Percentiles rank a stretch among this genome's conserved stretches.
phyloP scores from a whole-genome alignment of 2,113 vertebrate genomes.

The Cyprinodon brontotheroides region DNA sequence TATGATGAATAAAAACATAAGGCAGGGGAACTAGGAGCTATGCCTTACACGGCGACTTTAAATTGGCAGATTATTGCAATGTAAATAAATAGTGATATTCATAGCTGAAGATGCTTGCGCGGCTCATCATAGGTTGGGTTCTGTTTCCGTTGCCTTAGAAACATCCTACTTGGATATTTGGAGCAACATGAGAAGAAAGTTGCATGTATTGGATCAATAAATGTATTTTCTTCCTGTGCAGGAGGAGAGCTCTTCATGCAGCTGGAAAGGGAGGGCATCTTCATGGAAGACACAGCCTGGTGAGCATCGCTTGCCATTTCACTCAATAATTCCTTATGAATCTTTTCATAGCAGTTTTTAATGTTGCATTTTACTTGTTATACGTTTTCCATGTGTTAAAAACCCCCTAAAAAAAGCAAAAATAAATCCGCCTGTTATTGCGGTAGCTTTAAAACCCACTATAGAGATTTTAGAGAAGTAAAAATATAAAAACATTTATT shows the following conservation, averaged over 20 bases:
- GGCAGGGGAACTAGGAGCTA: neutral
- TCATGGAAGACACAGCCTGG: slow-evolving; percentile 99
- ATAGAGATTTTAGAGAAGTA: neutral
- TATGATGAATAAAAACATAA: too few species aligned
- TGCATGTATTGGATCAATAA: neutral
- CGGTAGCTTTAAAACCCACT: neutral
- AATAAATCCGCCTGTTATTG: neutral
- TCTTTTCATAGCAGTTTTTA: too few species aligned
- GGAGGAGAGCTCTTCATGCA: slow-evolving; percentile 83
- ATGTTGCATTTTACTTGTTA: too few species aligned
- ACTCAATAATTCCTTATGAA: neutral
- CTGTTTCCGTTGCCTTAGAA: neutral
- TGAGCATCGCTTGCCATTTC: slow-evolving; percentile 69
- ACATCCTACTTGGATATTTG: neutral
- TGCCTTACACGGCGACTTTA: neutral
- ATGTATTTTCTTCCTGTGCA: slow-evolving; percentile 60
- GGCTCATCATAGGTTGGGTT: neutral
- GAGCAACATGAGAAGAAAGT: neutral
- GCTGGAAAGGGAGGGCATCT: slow-evolving; percentile 96
- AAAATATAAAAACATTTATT: neutral
- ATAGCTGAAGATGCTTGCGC: neutral
- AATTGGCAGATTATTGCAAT: neutral
- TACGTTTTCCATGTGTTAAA: too few species aligned
- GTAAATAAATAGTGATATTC: neutral
- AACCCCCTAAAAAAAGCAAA: too few species aligned